Evolutionary conservation across 2,797 vertebrate genomes (phyloP).

Genomic region (Mus minutoides): DNA sequence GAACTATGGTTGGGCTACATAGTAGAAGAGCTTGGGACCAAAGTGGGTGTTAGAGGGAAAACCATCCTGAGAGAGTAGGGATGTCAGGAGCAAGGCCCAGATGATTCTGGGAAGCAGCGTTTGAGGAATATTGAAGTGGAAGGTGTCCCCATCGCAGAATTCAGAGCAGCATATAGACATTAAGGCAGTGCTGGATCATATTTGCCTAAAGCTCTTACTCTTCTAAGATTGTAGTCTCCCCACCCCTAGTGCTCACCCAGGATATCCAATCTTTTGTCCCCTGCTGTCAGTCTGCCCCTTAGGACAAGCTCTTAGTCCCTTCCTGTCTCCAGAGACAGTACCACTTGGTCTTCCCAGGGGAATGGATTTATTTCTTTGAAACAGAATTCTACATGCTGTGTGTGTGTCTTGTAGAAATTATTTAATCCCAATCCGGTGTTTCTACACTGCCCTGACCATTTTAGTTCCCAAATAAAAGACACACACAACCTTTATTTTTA

Average conservation of each 20-base stretch:
- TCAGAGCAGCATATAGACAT: no score
- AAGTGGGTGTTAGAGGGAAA: neutral
- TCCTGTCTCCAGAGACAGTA: neutral
- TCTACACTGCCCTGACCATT: no score
- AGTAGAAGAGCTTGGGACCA: neutral
- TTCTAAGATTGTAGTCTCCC: neutral
- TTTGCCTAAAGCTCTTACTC: neutral
- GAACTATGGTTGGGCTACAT: neutral
- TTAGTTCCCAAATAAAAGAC: no score
- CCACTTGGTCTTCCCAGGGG: neutral
- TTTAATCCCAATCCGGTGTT: neutral
- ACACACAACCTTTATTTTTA: neutral
- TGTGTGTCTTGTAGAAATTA: neutral
- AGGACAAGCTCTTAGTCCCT: neutral
- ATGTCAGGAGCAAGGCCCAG: neutral
- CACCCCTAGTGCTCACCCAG: neutral
- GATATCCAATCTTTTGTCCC: neutral
- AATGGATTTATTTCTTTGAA: neutral
- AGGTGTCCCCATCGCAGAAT: neutral
- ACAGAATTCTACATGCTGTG: neutral
- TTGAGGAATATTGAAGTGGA: neutral
- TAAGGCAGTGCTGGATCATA: neutral
- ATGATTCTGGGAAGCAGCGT: neutral
- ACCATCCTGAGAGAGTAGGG: neutral
- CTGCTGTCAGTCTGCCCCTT: neutral